Conservation (phyloP, 2,113 vertebrate species). For the Oryzias javanicus region DNA sequence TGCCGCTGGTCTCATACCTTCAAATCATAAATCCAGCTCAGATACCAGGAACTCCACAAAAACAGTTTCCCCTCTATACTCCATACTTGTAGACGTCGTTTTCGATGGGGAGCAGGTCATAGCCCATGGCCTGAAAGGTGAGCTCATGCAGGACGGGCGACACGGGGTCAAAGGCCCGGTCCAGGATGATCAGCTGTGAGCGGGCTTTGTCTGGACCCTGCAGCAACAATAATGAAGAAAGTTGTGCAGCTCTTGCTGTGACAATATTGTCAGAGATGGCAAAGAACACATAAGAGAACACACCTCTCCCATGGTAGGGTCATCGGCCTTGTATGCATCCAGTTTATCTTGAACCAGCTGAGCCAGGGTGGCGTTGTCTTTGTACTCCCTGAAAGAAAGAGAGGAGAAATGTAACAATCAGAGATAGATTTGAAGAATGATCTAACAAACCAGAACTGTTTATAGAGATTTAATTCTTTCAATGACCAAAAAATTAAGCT, state of each 20-base stretch:
- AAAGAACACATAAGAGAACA: background rate
- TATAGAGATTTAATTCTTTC: too few species aligned
- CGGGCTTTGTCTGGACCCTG: conserved; percentile 96
- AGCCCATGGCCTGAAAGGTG: conserved; percentile 98
- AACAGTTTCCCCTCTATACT: background rate
- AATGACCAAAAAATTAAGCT: too few species aligned
- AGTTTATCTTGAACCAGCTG: conserved; percentile 98
- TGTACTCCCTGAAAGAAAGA: conserved; percentile 75
- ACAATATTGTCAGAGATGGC: background rate
- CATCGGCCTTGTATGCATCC: conserved; percentile 95
- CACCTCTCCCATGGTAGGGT: conserved; percentile 98
- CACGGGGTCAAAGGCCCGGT: conserved; percentile 91
- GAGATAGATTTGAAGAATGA: background rate
- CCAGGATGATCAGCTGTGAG: conserved; percentile 95
- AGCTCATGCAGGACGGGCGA: conserved; percentile 92
- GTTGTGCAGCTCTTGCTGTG: background rate
- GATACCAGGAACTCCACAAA: background rate
- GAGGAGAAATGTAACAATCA: background rate
- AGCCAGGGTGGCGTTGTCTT: conserved; percentile 93
- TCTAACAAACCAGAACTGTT: background rate
- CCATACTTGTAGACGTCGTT: conserved; percentile 94
- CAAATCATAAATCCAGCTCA: too few species aligned
- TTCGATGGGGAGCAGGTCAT: conserved; percentile 94
- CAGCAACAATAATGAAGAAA: background rate
- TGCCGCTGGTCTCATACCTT: conserved; percentile 95